phyloP scores from a whole-genome alignment of 2,888 invertebrate species.

The Galeruca laticollis region DNA sequence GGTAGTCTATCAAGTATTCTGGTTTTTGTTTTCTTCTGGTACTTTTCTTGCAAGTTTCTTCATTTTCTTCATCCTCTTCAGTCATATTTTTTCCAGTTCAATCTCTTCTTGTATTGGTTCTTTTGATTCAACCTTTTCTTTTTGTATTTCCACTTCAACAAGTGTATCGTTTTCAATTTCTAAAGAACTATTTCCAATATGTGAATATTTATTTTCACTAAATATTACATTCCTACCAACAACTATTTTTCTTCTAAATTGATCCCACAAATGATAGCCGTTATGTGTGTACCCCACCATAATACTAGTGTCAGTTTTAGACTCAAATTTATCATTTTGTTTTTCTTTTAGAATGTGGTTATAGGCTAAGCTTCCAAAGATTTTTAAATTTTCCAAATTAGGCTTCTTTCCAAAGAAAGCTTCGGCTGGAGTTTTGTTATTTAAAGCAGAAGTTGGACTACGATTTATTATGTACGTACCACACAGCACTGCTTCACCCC shows the following conservation, averaged over 20 bases:
- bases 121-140: not conserved
- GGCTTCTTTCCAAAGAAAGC: no score
- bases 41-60: not conserved
- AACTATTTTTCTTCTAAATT: not conserved
- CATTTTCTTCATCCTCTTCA: no score
- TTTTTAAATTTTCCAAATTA: slow-evolving; percentile 10
- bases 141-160: no score
- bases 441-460: no score
- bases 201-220: not conserved
- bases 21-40: not conserved
- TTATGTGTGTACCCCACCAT: slow-evolving; percentile 8
- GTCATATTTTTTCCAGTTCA: not conserved
- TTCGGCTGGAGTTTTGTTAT: no score
- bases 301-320: slow-evolving; percentile 3
- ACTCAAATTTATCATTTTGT: slow-evolving; percentile 20
- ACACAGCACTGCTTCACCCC: no score
- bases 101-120: not conserved
- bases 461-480: no score
- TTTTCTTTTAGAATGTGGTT: slow-evolving; percentile 19
- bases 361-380: slow-evolving; percentile 23
- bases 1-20: not conserved
- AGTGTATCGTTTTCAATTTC: not conserved
- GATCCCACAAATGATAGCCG: no score
- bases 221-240: slow-evolving; percentile 4
- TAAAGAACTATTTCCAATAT: not conserved